Conservation (phyloP, 2,888 invertebrate species). For the Ophonus ardosiacus region DNA sequence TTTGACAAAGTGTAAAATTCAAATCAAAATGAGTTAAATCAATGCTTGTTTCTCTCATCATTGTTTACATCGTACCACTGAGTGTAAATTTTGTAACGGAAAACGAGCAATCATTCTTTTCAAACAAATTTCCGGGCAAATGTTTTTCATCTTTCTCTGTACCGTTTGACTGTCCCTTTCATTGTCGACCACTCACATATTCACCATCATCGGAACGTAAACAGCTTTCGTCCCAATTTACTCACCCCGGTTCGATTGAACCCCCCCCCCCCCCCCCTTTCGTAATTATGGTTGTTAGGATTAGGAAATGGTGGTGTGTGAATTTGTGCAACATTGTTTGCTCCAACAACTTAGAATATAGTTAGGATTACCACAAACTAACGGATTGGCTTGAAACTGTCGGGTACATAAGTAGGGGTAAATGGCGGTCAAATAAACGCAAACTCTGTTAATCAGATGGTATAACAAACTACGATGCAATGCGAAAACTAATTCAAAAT, state of each 20-base stretch:
- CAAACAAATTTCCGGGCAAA: constrained; percentile 31
- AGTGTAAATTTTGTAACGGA: constrained; percentile 1
- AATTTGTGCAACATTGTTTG: no score
- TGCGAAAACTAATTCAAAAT: no score
- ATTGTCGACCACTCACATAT: background rate
- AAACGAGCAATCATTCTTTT: constrained; percentile 27
- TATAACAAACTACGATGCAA: no score
- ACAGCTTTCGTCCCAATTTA: constrained; percentile 18
- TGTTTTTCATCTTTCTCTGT: background rate
- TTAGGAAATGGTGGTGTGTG: no score
- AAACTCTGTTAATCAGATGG: no score
- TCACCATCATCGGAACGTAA: constrained; percentile 10
- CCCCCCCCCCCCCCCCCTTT: background rate
- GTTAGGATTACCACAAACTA: background rate
- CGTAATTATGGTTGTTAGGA: constrained; percentile 10
- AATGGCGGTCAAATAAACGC: no score
- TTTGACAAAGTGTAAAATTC: no score
- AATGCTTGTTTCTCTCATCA: background rate
- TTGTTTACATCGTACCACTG: background rate
- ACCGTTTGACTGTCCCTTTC: background rate
- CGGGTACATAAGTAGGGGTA: no score
- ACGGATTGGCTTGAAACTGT: background rate
- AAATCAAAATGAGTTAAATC: background rate
- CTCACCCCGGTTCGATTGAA: background rate
- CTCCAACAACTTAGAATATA: no score